phyloP scores from a whole-genome alignment of 1,140 invertebrate genomes.

The Arctopsyche grandis region DNA sequence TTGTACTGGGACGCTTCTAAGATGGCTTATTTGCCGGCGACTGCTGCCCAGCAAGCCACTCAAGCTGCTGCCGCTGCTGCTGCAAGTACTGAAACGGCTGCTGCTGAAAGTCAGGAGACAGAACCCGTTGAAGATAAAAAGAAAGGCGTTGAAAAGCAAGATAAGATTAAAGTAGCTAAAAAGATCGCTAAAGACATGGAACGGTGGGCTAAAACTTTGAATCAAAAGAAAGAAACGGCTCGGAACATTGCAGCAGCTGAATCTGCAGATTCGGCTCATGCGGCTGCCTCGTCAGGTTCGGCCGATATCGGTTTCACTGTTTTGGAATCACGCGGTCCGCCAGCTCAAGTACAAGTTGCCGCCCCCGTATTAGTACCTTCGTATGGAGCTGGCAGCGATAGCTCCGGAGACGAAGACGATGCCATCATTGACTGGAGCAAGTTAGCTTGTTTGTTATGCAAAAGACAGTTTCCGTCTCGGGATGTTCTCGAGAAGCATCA shows the following conservation, averaged over 20 bases:
- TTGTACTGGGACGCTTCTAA: slow-evolving; percentile 93
- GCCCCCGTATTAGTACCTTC: slow-evolving; percentile 53
- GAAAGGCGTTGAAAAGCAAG: slow-evolving; percentile 76
- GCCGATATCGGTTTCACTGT: slow-evolving; percentile 93
- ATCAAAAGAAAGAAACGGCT: slow-evolving; percentile 94
- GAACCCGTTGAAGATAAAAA: slow-evolving; percentile 61
- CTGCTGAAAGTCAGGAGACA: slow-evolving; percentile 56
- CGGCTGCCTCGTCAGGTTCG: slow-evolving; percentile 70
- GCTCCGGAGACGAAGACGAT: slow-evolving; percentile 69
- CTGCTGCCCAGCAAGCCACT: slow-evolving; percentile 65
- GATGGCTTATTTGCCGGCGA: slow-evolving; percentile 82
- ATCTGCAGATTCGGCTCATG: slow-evolving; percentile 60
- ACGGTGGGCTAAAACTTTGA: slow-evolving; percentile 96
- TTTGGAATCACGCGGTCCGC: slow-evolving; percentile 73
- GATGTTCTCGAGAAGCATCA: slow-evolving; percentile 92
- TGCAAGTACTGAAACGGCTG: slow-evolving; percentile 55
- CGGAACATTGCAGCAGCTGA: slow-evolving; percentile 72
- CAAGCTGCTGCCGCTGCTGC: slow-evolving; percentile 57
- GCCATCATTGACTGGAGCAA: slow-evolving; percentile 86
- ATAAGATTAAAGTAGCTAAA: slow-evolving; percentile 97
- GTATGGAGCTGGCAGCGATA: slow-evolving; percentile 65
- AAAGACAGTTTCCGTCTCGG: slow-evolving; percentile 90
- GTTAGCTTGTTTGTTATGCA: slow-evolving; percentile 94
- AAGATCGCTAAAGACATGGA: slow-evolving; percentile 98
- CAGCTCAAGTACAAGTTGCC: slow-evolving; percentile 44